A percentile compares a stretch with the other conserved stretches of the same genome.
Conservation (phyloP, 2,888 invertebrate species). For the Diarsia brunnea region DNA sequence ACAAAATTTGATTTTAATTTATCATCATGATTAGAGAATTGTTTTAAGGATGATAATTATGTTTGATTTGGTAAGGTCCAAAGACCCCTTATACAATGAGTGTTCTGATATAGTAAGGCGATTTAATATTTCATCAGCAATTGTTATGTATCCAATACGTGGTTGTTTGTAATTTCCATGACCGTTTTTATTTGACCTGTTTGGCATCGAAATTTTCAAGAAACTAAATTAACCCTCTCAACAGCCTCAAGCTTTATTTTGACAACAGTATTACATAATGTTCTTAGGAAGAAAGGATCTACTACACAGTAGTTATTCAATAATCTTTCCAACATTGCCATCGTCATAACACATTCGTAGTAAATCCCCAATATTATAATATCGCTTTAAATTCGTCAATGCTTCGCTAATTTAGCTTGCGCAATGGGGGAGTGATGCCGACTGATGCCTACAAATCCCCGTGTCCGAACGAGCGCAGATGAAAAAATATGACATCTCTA, state of each 20-base stretch:
- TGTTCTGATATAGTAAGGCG: not conserved
- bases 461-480: slow-evolving; percentile 60
- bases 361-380: slow-evolving; percentile 66
- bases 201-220: not conserved
- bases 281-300: too few relatives aligned
- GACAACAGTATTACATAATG: too few relatives aligned
- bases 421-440: slow-evolving; percentile 62
- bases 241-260: not conserved
- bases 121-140: not conserved
- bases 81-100: not conserved
- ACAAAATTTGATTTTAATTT: not conserved
- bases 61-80: not conserved
- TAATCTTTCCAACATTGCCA: slow-evolving; percentile 6
- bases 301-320: not conserved
- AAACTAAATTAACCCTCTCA: not conserved
- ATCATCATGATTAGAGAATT: not conserved
- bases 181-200: not conserved
- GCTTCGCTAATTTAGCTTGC: slow-evolving; percentile 78
- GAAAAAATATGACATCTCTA: slow-evolving; percentile 83
- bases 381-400: slow-evolving; percentile 81
- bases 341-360: slow-evolving; percentile 41
- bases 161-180: not conserved
- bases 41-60: not conserved
- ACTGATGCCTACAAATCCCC: slow-evolving; percentile 59
- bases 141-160: not conserved